Base-by-base conservation (phyloP, 2,888 invertebrate species). In the Pherbina coryleti region DNA sequence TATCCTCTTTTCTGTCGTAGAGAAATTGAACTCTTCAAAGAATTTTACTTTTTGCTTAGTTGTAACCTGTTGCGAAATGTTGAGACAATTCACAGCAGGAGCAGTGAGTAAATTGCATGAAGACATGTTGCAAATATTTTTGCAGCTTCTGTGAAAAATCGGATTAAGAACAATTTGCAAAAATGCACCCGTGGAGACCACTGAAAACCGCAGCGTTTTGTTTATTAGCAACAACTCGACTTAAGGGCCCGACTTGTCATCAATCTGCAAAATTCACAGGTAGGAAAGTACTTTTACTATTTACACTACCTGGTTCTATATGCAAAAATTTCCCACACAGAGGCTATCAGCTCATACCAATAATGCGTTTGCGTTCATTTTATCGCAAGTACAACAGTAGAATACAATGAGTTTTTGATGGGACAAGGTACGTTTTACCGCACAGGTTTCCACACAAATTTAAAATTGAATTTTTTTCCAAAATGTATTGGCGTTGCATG, bases 21-120 rank as follows among this genome's bases (percentile, higher is more conserved):
- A 37, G 8, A 37, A 37, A 37, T 37, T 8, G 1, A 5, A 19
- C 51, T 3, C 51, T 14, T 51, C 9, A 19, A 17, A 53, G 62
- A 64, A 25, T 14, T 28, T 49, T 49, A 49, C 44, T 49, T 11
- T 69, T 49, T 25, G 44, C 2, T n/a, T 11, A n/a, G 7, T 34
- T 0, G 37, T 34, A 37, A 66, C n/a, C 34, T 34, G 66, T 17
- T 31, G 66, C 19, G 19, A 49, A 51, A 49, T 69, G 19, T 49
- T 69, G 69, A 49, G 49, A 22, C 49, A 44, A 49, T 51, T 37
- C 44, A 49, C 69, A 69, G 69, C 69, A 69, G 22, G 69, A 57
- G 22, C 28, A 9, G 0, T 17, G 22, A 7, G 19, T 51, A 14
- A 22, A 22, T 17, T 49, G 11, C n/a, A 34, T 44, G 9, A 66